Base-by-base conservation (phyloP, 2,113 vertebrate genomes). In the Lonchura striata region DNA sequence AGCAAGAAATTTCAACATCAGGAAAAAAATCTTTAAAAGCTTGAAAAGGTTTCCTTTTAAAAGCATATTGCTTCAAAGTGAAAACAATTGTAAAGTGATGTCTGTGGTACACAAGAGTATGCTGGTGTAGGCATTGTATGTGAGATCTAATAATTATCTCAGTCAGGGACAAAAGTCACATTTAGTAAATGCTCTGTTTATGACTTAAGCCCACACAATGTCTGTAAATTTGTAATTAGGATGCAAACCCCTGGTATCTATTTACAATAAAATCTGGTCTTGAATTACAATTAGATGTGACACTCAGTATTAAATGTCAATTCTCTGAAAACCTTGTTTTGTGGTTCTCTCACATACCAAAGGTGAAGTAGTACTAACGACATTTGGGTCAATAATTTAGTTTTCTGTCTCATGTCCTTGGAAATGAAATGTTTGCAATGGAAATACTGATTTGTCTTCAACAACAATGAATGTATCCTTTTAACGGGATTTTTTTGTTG, bases 171-270 rank as follows among this genome's bases (percentile, higher is more conserved):
- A 95, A 75, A 95, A 96, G 93, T 88, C 79, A 95, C 52, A 93
- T 96, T 97, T 94, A 81, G 37, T 92, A 96, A 93, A 96, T 86
- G 93, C 56, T 92, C 71, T 86, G 42, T 93, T 96, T 97, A 88
- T 90, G 85, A 90, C 92, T 96, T 92, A 92, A 95, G 70, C 56
- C 47, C 11, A 11, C 84, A 91, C 90, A 83, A 90, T 94, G 92
- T 88, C 93, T 94, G 76, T 78, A 96, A 90, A 96, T 95, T 93
- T 90, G 82, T 94, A 94, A 97, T 96, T 94, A 96, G 64, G 88
- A 96, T 93, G 90, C 90, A 96, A 94, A 92, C 82, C 56, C 86
- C 56, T 64, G 64, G 79, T 88, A 92, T 93, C 90, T 96, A 56
- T 90, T 94, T 96, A 88, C 93, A 97, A 56, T 88, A 78, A 93